A percentile compares a stretch with the other conserved stretches of the same genome.
phyloP scores from a whole-genome alignment of 2,888 invertebrate genomes.

The Aethes cnicana region DNA sequence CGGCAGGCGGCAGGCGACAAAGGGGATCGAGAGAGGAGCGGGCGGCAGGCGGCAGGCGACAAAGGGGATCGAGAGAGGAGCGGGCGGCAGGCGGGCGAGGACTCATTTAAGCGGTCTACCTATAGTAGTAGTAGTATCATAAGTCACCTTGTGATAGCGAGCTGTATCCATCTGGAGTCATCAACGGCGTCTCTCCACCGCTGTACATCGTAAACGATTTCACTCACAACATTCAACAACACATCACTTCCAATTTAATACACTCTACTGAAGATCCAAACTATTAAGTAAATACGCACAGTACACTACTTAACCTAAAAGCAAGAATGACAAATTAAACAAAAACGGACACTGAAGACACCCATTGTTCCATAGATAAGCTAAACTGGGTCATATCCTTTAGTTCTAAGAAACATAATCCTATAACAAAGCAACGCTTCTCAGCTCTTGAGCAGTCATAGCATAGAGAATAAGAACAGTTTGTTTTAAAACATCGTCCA shows the following conservation, averaged over 20 bases:
- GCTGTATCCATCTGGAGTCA: slow-evolving; percentile 77
- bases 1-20: too few relatives aligned
- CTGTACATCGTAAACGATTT: slow-evolving; percentile 52
- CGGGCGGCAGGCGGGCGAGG: too few relatives aligned
- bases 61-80: too few relatives aligned
- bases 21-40: too few relatives aligned
- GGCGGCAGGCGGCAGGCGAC: too few relatives aligned
- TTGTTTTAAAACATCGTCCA: too few relatives aligned
- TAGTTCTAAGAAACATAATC: slow-evolving; percentile 4
- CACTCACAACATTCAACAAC: slow-evolving; percentile 27
- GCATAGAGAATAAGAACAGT: not conserved
- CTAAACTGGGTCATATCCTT: slow-evolving; percentile 5
- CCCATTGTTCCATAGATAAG: not conserved
- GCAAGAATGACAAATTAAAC: slow-evolving; percentile 4
- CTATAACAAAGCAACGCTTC: slow-evolving; percentile 3
- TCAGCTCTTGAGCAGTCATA: not conserved
- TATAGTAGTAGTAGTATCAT: too few relatives aligned
- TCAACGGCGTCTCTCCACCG: slow-evolving; percentile 68
- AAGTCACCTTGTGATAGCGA: slow-evolving; percentile 74
- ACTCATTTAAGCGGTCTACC: too few relatives aligned
- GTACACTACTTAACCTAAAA: slow-evolving; percentile 3
- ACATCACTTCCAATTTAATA: slow-evolving; percentile 10
- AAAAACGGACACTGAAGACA: slow-evolving; percentile 1
- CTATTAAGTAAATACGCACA: not conserved
- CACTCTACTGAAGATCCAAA: not conserved